phyloP scores from a whole-genome alignment of 2,113 vertebrate genomes.

The Alethe castanea region DNA sequence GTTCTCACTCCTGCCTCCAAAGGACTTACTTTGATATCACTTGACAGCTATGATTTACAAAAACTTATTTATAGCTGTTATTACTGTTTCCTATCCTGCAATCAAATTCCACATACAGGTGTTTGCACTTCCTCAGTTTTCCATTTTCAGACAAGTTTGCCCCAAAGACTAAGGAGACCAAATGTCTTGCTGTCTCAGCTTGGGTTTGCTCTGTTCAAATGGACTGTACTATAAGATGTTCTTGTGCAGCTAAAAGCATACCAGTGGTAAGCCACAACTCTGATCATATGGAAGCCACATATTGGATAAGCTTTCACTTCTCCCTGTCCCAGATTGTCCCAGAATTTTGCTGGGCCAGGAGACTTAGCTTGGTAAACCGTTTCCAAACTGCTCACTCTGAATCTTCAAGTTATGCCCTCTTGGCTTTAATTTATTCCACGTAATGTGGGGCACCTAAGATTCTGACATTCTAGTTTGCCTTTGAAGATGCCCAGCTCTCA shows the following conservation, averaged over 20 bases:
- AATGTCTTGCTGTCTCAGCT: neutral
- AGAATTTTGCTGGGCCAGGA: neutral
- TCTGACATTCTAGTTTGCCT: neutral
- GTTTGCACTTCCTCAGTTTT: neutral
- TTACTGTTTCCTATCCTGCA: neutral
- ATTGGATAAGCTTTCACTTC: neutral
- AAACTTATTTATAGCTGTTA: neutral
- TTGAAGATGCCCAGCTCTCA: neutral
- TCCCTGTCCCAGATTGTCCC: neutral
- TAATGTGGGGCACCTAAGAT: neutral
- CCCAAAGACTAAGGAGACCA: neutral
- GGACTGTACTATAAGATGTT: neutral
- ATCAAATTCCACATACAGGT: neutral
- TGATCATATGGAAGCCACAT: neutral
- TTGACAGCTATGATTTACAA: neutral
- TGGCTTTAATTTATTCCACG: neutral
- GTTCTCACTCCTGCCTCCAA: neutral
- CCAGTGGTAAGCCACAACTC: neutral
- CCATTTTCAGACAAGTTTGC: neutral
- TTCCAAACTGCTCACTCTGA: neutral
- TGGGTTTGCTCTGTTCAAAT: neutral
- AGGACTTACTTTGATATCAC: neutral
- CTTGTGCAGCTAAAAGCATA: neutral
- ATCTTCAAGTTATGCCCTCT: neutral
- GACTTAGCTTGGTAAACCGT: neutral